phyloP scores from a whole-genome alignment of 2,888 invertebrate species.

The Eristalinus aeneus region DNA sequence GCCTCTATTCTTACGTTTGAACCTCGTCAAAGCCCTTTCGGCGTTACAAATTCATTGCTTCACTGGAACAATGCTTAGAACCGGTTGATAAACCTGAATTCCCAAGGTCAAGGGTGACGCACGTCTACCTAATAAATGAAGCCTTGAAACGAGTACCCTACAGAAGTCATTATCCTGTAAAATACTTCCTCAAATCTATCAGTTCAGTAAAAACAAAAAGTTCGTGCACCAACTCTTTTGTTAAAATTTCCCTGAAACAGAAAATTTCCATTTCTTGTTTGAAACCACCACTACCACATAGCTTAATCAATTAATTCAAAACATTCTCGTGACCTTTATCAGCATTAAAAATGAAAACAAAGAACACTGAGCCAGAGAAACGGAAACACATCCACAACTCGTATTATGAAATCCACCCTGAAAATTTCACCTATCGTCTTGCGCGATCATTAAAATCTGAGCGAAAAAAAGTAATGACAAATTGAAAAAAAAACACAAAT shows the following conservation, averaged over 20 bases:
- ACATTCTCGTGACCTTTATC: slow-evolving; percentile 4
- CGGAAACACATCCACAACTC: not conserved
- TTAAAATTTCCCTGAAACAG: not conserved
- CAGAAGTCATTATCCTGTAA: not conserved
- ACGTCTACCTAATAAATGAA: not conserved
- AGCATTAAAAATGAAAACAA: not conserved
- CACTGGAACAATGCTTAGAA: not conserved
- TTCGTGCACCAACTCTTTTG: slow-evolving; percentile 8
- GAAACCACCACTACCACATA: not conserved
- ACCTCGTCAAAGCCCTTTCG: not conserved
- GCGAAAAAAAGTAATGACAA: not conserved
- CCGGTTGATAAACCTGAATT: not conserved
- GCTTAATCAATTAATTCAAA: not conserved
- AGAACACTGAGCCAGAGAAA: not conserved
- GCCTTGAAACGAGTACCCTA: not conserved
- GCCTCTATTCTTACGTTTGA: not conserved
- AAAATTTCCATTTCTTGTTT: not conserved
- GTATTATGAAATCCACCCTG: slow-evolving; percentile 24
- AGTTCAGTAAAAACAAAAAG: not conserved
- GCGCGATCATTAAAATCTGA: not conserved
- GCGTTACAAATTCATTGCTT: too few species aligned
- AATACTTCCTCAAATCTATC: not conserved
- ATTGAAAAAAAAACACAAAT: not conserved
- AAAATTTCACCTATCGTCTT: not conserved
- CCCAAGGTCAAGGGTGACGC: not conserved